These are phyloP conservation scores for Noturus placidus DNA, from an alignment of 2,113 vertebrate species.

Conservation along the genomic window DNA sequence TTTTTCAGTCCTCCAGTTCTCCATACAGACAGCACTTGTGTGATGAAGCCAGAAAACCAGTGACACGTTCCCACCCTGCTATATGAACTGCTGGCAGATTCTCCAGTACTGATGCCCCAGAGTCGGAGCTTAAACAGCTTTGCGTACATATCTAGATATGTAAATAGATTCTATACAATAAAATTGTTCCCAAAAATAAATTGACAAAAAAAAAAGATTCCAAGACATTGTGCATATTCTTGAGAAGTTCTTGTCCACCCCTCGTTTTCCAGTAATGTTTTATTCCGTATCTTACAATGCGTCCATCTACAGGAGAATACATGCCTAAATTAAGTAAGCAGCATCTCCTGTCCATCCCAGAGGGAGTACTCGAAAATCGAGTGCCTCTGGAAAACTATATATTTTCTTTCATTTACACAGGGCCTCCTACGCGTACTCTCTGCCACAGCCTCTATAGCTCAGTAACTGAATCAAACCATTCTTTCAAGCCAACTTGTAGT, in stretches of 20 bases:
- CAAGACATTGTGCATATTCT: conserved; percentile 93
- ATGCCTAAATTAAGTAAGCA: conserved; percentile 83
- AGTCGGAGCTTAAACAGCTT: conserved; percentile 88
- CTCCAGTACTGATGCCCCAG: conserved; percentile 78
- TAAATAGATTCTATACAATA: conserved; percentile 98
- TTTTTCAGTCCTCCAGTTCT: conserved; percentile 79
- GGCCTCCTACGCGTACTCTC: conserved; percentile 56
- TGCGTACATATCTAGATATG: conserved; percentile 94
- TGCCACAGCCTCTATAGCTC: conserved; percentile 60
- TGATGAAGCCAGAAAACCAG: conserved; percentile 86
- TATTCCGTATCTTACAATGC: conserved; percentile 71
- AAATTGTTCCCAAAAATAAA: conserved; percentile 89
- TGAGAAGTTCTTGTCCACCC: conserved; percentile 77
- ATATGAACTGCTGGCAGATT: conserved; percentile 81
- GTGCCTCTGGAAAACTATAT: conserved; percentile 83
- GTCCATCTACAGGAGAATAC: conserved; percentile 74
- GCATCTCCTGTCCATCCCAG: conserved; percentile 60
- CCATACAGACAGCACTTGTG: conserved; percentile 93
- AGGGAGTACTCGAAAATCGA: conserved; percentile 64
- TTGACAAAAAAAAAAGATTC: conserved; percentile 77
- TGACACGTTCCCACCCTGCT: conserved; percentile 57
- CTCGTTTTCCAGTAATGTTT: conserved; percentile 60
- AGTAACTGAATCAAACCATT: conserved; percentile 66
- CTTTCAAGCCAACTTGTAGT: conserved; percentile 66
- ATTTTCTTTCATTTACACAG: conserved; percentile 70